Conservation (phyloP, 2,113 vertebrate species). For the Cheilinus undulatus region DNA sequence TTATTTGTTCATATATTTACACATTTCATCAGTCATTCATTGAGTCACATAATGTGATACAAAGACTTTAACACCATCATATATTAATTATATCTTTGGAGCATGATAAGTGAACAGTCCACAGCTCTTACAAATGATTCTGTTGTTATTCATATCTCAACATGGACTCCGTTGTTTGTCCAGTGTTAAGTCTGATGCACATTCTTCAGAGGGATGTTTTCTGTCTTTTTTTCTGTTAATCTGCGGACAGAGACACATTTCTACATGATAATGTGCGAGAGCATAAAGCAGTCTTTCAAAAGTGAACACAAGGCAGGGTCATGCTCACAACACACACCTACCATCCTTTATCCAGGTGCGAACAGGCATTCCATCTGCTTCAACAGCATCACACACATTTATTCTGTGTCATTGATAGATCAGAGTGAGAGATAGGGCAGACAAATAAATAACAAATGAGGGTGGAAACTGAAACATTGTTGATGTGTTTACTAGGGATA, state of each 20-base stretch:
- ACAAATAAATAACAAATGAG: too few species aligned
- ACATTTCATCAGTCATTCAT: constrained; percentile 67
- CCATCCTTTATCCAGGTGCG: constrained; percentile 27
- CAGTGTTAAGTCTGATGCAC: neutral
- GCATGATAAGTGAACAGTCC: constrained; percentile 23
- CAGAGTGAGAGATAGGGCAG: too few species aligned
- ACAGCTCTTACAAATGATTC: constrained; percentile 3
- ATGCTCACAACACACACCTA: neutral
- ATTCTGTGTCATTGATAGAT: neutral
- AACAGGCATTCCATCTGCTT: neutral
- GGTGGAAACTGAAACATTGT: too few species aligned
- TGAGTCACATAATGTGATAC: constrained; percentile 65
- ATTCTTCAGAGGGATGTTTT: neutral
- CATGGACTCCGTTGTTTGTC: neutral
- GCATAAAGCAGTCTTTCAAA: constrained; percentile 3
- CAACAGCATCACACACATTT: neutral
- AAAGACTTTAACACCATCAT: constrained; percentile 54
- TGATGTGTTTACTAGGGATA: too few species aligned
- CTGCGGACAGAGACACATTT: constrained; percentile 18
- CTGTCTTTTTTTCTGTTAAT: constrained; percentile 7
- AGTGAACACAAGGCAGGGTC: constrained; percentile 5
- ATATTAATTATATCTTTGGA: constrained; percentile 40
- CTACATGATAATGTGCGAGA: constrained; percentile 12
- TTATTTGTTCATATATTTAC: constrained; percentile 64
- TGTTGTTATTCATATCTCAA: constrained; percentile 11